Base-by-base conservation (phyloP, 2,888 invertebrate species). In the Fissipunctia ypsillon region DNA sequence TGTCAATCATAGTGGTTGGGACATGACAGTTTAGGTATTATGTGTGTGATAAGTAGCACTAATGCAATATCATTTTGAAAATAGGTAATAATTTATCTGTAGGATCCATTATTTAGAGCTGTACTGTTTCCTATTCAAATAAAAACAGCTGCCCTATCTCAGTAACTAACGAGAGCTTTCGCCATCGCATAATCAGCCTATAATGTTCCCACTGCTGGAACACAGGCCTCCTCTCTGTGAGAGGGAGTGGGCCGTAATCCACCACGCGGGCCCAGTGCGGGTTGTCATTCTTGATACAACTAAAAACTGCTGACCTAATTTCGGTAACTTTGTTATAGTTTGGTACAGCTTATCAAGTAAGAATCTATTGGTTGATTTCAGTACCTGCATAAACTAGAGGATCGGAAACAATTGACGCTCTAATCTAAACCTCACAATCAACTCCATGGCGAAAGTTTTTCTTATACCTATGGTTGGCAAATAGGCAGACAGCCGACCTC, bases 1-100 rank as follows among this genome's bases (percentile, higher is more conserved):
- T 66, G 75, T 75, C 70, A 68, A 56, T 80, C 80, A 80, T 64
- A 63, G 57, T 28, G 48, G 45, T 75, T 69, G 4, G 48, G 25
- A 54, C 28, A 43, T 73, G 72, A 63, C 72, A 54, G 77, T 67
- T 77, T 54, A 59, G 69, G 35, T 12, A 78, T 56, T 66, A 52
- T 67, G 35, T 45, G 50, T 41, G 38, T 48, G 56, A 57, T 31
- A 59, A 38, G 65, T 61, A 45, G 63, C 41, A 31, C n/a, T 59
- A 65, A 61, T 69, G 35, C 31, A 12, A 16, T 69, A 43, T 60
- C 6, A 63, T 67, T 77, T 64, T 76, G 57, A 59, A 41, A 70
- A 64, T 76, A 41, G 70, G 52, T 76, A 38, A 54, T 28, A 16
- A 48, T 35, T 59, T 5, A 38, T 45, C 22, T 38, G 25, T 68